These are phyloP conservation scores for Eupeodes luniger DNA, from an alignment of 2,888 invertebrate genomes.

Conservation along the genomic window DNA sequence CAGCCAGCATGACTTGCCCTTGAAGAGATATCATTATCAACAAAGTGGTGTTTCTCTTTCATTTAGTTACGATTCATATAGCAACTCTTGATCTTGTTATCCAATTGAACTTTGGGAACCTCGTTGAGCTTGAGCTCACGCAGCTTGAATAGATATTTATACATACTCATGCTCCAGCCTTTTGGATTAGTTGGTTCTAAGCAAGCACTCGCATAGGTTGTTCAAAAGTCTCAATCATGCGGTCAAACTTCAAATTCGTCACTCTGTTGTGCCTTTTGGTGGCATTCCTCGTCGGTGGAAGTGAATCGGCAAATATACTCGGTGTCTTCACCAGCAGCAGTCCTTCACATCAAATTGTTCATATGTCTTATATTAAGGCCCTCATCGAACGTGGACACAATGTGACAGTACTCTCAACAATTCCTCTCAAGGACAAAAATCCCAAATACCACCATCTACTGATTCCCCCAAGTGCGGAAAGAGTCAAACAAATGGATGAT, in stretches of 20 bases:
- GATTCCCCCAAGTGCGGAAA: constrained; percentile 28
- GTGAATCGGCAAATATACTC: constrained; percentile 80
- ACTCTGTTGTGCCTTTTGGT: background rate
- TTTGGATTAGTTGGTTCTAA: background rate
- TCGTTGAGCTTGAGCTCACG: background rate
- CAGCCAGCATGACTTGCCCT: too few relatives aligned
- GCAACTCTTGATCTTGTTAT: background rate
- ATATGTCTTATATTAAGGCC: constrained; percentile 80
- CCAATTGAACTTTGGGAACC: too few relatives aligned
- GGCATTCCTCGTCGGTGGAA: background rate
- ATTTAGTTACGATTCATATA: background rate
- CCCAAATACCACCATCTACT: constrained; percentile 78
- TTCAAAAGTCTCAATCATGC: background rate
- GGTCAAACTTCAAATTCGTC: background rate
- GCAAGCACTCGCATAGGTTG: background rate
- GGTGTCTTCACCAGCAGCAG: constrained; percentile 82
- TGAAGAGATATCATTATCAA: background rate
- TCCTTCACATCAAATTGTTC: constrained; percentile 77
- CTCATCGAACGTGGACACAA: constrained; percentile 82
- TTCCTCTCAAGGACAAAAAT: constrained; percentile 78
- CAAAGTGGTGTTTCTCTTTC: background rate
- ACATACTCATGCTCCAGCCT: background rate
- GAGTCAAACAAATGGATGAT: background rate
- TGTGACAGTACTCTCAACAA: constrained; percentile 80
- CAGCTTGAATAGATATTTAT: background rate